phyloP scores from a whole-genome alignment of 2,888 invertebrate genomes.

The Nycteola revayana region DNA sequence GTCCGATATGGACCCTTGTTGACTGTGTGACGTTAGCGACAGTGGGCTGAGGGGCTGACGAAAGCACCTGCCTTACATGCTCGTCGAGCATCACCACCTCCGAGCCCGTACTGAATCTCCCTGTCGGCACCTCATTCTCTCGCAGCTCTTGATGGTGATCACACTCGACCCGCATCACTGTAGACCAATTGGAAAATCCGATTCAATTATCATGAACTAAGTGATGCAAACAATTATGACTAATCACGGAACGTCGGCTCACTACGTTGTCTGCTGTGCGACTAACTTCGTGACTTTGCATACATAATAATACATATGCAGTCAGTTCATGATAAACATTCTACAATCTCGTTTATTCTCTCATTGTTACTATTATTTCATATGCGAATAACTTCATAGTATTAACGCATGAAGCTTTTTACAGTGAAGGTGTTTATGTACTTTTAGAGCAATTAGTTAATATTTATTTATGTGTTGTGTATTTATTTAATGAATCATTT shows the following conservation, averaged over 20 bases:
- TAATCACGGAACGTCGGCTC: constrained; percentile 39
- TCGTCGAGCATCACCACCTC: constrained; percentile 53
- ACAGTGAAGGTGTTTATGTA: no score
- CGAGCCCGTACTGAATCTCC: constrained; percentile 36
- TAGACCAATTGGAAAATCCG: constrained; percentile 4
- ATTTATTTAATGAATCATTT: no score
- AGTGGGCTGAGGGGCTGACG: constrained; percentile 39
- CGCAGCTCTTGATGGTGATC: constrained; percentile 29
- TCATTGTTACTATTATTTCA: no score
- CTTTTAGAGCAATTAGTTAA: no score
- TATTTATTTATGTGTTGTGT: no score
- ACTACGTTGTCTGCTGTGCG: constrained; percentile 36
- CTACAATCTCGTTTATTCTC: constrained; percentile 22
- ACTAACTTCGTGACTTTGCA: constrained; percentile 42
- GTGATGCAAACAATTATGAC: constrained; percentile 33
- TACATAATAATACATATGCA: constrained; percentile 1
- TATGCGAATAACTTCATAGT: no score
- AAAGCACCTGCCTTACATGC: constrained; percentile 28
- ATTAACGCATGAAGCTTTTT: no score
- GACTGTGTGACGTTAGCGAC: constrained; percentile 60
- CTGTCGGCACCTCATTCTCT: constrained; percentile 30
- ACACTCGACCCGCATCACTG: constrained; percentile 43
- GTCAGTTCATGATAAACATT: constrained; percentile 20
- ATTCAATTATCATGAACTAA: constrained; percentile 1
- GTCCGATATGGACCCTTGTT: constrained; percentile 60